Evolutionary conservation across 2,888 invertebrate species (phyloP), one percentile per base, ranked within the genome.

Genomic region (Creontiades dilutus): DNA sequence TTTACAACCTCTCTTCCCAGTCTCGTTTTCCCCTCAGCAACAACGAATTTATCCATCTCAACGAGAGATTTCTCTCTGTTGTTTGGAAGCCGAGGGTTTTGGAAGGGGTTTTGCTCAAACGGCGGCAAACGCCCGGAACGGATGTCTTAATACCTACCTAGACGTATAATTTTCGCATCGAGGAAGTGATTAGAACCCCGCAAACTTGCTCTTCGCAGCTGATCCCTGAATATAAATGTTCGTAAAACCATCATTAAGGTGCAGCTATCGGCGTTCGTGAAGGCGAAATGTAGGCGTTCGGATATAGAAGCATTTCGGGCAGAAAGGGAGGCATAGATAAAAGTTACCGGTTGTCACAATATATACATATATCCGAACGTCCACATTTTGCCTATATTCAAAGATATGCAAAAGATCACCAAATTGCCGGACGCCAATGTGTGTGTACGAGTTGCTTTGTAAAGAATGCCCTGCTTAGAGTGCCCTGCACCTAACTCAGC

Each of bases 91-190:
- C 48, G 82, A 14, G 47, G 27, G 52, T 19, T 82, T 13, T 19
- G 27, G 52, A 16, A 80, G 12, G 46, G 46, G 46, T 37, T 52
- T 52, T 37, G 80, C 46, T 16, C 82, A 82, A 47, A 82, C 47
- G 82, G 82, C 55, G 68, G 68, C 68, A 68, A 68, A 68, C 23
- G 23, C 68, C 68, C 23, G 52, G 47, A 82, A 82, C 47, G 47
- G 82, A 82, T 82, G 82, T 82, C 82, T 82, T 82, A 82, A 82
- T 82, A 82, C 82, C 82, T 19, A 52, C 82, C 82, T 82, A 82
- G 82, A 27, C 47, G 82, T 82, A 82, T 82, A 82, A 82, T 82
- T 82, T 82, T 82, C 82, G 27, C 48, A 82, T 82, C 47, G 82
- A 52, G 82, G 82, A 52, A 52, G 52, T 82, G 82, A 82, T 82